Evolutionary conservation across 1,140 invertebrate species (phyloP).

Genomic region (Ptiloglossa arizonensis): DNA sequence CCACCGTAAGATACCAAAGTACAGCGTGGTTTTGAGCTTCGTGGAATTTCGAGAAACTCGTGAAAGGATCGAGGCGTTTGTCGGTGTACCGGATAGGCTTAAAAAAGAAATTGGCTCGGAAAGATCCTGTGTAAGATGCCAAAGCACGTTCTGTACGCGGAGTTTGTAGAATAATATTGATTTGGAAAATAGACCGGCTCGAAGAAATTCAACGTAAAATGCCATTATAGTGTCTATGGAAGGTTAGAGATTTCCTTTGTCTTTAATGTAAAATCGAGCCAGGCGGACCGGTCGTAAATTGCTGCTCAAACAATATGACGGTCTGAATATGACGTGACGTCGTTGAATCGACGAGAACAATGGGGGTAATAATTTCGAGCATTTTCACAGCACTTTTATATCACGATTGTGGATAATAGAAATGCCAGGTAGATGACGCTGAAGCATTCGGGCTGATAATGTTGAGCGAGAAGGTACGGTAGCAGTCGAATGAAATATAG

Average conservation of each 20-base stretch:
- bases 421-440: background rate
- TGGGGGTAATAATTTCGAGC: conserved; percentile 18
- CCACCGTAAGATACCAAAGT: too few relatives aligned
- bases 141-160: too few relatives aligned
- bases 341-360: conserved; percentile 7
- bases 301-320: conserved; percentile 3
- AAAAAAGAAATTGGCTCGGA: too few relatives aligned
- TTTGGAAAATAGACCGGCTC: too few relatives aligned
- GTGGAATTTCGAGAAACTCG: too few relatives aligned
- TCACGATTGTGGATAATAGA: background rate
- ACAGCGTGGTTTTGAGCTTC: too few relatives aligned
- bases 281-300: conserved; percentile 1
- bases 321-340: conserved; percentile 8
- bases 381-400: conserved; percentile 6
- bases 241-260: background rate
- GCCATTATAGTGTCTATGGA: too few relatives aligned
- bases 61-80: too few relatives aligned
- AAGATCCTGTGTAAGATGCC: too few relatives aligned
- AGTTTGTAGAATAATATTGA: too few relatives aligned
- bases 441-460: background rate
- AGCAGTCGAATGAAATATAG: background rate
- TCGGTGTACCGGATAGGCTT: too few relatives aligned
- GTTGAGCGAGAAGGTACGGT: background rate
- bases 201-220: too few relatives aligned
- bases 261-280: background rate